Evolutionary conservation across 2,888 invertebrate genomes (phyloP), one percentile per base, ranked within the genome.

Genomic region (Leptothorax acervorum): DNA sequence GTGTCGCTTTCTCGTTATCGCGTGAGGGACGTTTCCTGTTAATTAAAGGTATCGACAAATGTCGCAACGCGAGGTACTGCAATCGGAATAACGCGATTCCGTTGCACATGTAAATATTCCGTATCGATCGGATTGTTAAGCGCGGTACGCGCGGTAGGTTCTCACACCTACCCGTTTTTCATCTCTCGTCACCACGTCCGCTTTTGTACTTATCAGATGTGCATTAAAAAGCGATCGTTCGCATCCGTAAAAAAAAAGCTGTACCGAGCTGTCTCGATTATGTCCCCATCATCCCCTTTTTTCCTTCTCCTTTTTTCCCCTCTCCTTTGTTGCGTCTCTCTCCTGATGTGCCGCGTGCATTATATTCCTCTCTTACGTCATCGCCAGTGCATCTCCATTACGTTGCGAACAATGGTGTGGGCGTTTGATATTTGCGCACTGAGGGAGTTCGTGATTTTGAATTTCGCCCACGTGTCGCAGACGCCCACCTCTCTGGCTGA

Each of bases 101-200:
- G 8, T 60, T 71, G 42, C 55, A 73, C 73, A 84, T 90, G 89
- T 87, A 89, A 89, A 89, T 89, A 89, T 57, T 87, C 70, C 75
- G 63, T 70, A 76, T 60, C 70, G 70, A 85, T 86, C 88, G 86
- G 15, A 88, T 86, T 65, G 85, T 35, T 23, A 23, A n/a, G 11
- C 31, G 31, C 12, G 84, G 62, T 71, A 51, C 76, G 62, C 53
- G 81, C 51, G 70, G 57, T 11, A 48, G n/a, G 15, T 35, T 71
- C 9, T n/a, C 55, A 28, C 45, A 51, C 3, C 81, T 76, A 70
- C 35, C 62, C 57, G 57, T 75, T 53, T 84, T 53, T 57, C 65
- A 53, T 35, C 66, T 60, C 39, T 57, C 62, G 15, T 39, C 65
- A 35, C 12, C 42, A 9, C 65, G 1, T 62, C 63, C 51, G 23